Base-by-base conservation (phyloP, 2,888 invertebrate species). In the Orgyia antiqua region DNA sequence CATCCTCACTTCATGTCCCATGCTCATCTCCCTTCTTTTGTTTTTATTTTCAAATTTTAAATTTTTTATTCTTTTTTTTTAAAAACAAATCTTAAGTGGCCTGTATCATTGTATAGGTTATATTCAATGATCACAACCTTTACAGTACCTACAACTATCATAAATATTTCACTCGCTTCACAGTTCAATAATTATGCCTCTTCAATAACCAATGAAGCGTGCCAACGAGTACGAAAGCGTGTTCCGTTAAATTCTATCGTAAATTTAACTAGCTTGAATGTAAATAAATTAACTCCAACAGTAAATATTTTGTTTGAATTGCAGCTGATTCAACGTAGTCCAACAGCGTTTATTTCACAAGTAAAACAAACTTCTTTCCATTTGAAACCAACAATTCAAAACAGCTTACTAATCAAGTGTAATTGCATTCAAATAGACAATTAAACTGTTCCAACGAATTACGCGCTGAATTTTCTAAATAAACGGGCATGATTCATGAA, bases 381-480 rank as follows among this genome's bases (percentile, higher is more conserved):
- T 44, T 57, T 38, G 37, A 44, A 44, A 48, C 31, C 40, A 29
- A 32, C 49, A 61, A 57, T 59, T 46, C 42, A 38, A 59, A 65
- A 62, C 65, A 61, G 66, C 67, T 70, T 60, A 72, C 58, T 58
- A 68, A 66, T 68, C 62, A 61, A 71, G 69, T 60, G 56, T n/a
- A n/a, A n/a, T n/a, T n/a, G n/a, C n/a, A 61, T 67, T 63, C 56
- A 51, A 44, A 57, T 54, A 67, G 65, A 66, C 51, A 69, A 72
- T 67, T 68, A 63, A 60, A 63, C n/a, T 20, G 20, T 9, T 58
- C 29, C 39, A 34, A 37, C 36, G 51, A 63, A 58, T 66, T 53
- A 50, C 51, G 48, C 32, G 28, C 27, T 34, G 45, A 40, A n/a
- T n/a, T n/a, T 50, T 56, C 65, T 69, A 69, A 64, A 43, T 56